A percentile compares a stretch with the other conserved stretches of the same genome.
These are phyloP conservation scores for Amblyteles armatorius DNA, from an alignment of 2,888 invertebrate species.

Conservation along the genomic window DNA sequence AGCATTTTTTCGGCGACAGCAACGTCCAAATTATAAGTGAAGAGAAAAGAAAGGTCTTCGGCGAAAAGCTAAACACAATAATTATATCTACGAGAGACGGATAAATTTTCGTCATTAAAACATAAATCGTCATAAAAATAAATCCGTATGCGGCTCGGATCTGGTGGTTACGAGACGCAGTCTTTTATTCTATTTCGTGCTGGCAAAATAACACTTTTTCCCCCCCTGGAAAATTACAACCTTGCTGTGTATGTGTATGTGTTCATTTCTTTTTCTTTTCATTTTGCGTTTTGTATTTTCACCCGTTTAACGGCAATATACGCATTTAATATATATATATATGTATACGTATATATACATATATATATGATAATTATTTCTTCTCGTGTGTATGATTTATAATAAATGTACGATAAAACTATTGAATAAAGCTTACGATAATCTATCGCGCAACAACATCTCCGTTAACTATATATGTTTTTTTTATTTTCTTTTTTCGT, in stretches of 20 bases:
- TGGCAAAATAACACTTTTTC: slow-evolving; percentile 63
- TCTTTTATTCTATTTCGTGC: slow-evolving; percentile 64
- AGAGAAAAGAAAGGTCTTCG: not conserved
- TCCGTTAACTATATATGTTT: slow-evolving; percentile 46
- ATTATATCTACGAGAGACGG: not conserved
- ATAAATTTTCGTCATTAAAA: slow-evolving; percentile 15
- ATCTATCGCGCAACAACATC: slow-evolving; percentile 65
- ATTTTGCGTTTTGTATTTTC: slow-evolving; percentile 22
- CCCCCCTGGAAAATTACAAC: slow-evolving; percentile 73
- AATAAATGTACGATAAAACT: slow-evolving; percentile 78
- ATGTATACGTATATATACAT: slow-evolving; percentile 9
- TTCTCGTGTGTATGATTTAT: slow-evolving; percentile 74
- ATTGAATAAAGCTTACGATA: slow-evolving; percentile 78
- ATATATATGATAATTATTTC: slow-evolving; percentile 63
- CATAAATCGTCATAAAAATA: slow-evolving; percentile 31
- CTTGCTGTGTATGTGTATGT: slow-evolving; percentile 58
- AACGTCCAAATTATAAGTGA: slow-evolving; percentile 2
- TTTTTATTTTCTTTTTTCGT: slow-evolving; percentile 18
- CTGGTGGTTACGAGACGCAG: slow-evolving; percentile 45
- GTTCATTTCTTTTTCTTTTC: slow-evolving; percentile 17
- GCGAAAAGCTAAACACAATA: not conserved
- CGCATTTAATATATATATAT: slow-evolving; percentile 61
- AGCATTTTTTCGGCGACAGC: slow-evolving; percentile 25
- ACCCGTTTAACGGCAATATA: slow-evolving; percentile 70
- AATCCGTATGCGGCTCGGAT: slow-evolving; percentile 43